These are phyloP conservation scores for Xyrauchen texanus DNA, from an alignment of 2,113 vertebrate species.

Conservation along the genomic window DNA sequence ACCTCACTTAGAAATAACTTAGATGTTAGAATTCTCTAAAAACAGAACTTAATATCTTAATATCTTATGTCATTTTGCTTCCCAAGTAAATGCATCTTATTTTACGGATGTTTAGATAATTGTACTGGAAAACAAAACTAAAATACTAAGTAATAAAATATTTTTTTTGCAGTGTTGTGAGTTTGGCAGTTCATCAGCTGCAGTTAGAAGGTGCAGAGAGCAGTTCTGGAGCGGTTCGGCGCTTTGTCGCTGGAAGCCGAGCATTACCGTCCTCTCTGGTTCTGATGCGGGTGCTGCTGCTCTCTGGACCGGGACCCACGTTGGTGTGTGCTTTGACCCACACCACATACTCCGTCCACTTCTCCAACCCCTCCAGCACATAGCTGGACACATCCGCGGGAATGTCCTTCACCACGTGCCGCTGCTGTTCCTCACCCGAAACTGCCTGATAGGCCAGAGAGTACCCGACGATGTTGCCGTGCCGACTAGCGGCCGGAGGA, in stretches of 20 bases:
- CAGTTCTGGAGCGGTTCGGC: not conserved
- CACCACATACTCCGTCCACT: slow-evolving; percentile 98
- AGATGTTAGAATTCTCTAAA: too few relatives aligned
- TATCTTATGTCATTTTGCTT: too few relatives aligned
- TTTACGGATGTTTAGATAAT: too few relatives aligned
- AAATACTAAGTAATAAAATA: too few relatives aligned
- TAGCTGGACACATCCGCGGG: slow-evolving; percentile 86
- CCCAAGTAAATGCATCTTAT: too few relatives aligned
- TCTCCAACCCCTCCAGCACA: slow-evolving; percentile 93
- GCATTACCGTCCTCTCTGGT: slow-evolving; percentile 93
- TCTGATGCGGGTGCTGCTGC: slow-evolving; percentile 85
- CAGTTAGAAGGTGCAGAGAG: not conserved
- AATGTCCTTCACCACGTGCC: slow-evolving; percentile 87
- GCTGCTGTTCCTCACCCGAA: slow-evolving; percentile 88
- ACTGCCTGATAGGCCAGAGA: slow-evolving; percentile 89
- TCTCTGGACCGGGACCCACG: slow-evolving; percentile 95
- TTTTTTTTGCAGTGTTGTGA: not conserved
- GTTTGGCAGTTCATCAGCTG: not conserved
- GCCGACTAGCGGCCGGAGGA: slow-evolving; percentile 90
- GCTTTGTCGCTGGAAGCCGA: slow-evolving; percentile 58
- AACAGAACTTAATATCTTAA: too few relatives aligned
- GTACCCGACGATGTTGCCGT: slow-evolving; percentile 95
- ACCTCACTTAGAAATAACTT: too few relatives aligned
- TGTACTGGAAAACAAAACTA: too few relatives aligned
- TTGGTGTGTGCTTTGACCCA: slow-evolving; percentile 98